A percentile compares a stretch with the other conserved stretches of the same genome.
These are phyloP conservation scores for Agrochola lota DNA, from an alignment of 2,888 invertebrate genomes.

Conservation along the genomic window DNA sequence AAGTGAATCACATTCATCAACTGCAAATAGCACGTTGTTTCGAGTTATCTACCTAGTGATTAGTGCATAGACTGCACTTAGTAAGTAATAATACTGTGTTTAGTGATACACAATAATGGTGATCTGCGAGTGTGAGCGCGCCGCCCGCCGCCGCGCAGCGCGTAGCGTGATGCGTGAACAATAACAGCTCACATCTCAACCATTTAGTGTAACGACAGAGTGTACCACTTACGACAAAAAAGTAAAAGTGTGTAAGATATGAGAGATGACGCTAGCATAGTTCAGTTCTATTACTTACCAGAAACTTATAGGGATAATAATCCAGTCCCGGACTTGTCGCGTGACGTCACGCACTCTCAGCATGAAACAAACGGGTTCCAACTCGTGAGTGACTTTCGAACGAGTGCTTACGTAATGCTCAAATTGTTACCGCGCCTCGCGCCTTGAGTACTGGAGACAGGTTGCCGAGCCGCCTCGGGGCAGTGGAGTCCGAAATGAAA, in stretches of 20 bases:
- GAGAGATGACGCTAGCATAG: not conserved
- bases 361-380: constrained; percentile 28
- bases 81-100: not conserved
- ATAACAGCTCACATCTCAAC: not conserved
- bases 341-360: constrained; percentile 29
- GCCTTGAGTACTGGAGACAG: constrained; percentile 3
- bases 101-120: constrained; percentile 2
- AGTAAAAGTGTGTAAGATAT: constrained; percentile 23
- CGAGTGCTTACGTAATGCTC: constrained; percentile 28
- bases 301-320: not conserved
- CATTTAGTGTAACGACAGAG: not conserved
- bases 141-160: not conserved
- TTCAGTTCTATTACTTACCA: not conserved
- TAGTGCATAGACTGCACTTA: not conserved
- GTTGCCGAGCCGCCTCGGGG: constrained; percentile 16
- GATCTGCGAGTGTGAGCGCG: not conserved
- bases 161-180: not conserved
- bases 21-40: not conserved
- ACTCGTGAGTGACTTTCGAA: constrained; percentile 33
- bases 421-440: constrained; percentile 27
- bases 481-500: constrained; percentile 17
- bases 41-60: not conserved
- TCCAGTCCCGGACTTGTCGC: not conserved
- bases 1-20: not conserved
- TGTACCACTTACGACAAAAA: constrained; percentile 14